These are phyloP conservation scores for Tetranychus piercei DNA, from an alignment of 2,888 invertebrate genomes.

Conservation along the genomic window DNA sequence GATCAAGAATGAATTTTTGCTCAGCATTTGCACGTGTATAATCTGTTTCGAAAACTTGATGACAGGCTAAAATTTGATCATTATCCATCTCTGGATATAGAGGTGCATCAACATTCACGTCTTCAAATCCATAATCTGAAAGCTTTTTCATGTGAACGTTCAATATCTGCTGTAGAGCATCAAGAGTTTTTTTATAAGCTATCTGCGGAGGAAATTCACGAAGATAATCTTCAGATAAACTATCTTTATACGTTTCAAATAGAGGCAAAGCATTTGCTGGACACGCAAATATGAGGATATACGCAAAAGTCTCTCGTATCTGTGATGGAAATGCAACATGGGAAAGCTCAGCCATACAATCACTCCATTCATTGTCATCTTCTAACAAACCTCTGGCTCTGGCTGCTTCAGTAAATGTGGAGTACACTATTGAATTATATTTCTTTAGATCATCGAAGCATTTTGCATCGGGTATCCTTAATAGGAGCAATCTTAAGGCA, in stretches of 20 bases:
- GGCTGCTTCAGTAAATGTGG: slow-evolving; percentile 25
- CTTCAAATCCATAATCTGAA: not conserved
- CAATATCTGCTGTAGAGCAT: not conserved
- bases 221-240: slow-evolving; percentile 15
- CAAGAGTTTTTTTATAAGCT: not conserved
- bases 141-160: not conserved
- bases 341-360: slow-evolving; percentile 25
- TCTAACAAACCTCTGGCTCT: slow-evolving; percentile 24
- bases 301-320: slow-evolving; percentile 26
- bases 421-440: slow-evolving; percentile 23
- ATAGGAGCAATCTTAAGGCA: slow-evolving; percentile 22
- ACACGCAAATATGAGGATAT: slow-evolving; percentile 17
- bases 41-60: too few relatives aligned
- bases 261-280: too few relatives aligned
- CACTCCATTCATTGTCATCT: slow-evolving; percentile 28
- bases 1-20: not conserved
- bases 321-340: slow-evolving; percentile 20
- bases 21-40: not conserved
- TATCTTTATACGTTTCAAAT: slow-evolving; percentile 20
- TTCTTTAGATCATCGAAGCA: slow-evolving; percentile 27
- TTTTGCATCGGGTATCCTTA: slow-evolving; percentile 23
- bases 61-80: not conserved
- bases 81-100: not conserved
- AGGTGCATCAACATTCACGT: not conserved
- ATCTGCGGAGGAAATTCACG: not conserved